phyloP scores from a whole-genome alignment of 1,140 invertebrate genomes.

The Fopius arisanus region DNA sequence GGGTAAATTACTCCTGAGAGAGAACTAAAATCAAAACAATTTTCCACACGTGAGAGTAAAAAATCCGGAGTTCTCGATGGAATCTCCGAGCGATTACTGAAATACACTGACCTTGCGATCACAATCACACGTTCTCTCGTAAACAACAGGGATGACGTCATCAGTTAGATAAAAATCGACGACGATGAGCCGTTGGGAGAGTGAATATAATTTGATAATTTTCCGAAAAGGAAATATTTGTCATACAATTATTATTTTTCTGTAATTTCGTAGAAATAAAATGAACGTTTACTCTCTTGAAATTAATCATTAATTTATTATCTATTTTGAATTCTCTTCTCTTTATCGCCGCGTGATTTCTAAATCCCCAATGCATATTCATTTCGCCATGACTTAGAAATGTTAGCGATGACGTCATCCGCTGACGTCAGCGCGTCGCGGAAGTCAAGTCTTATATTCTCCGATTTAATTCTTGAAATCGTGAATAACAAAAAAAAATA shows the following conservation, averaged over 20 bases:
- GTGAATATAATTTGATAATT: background rate
- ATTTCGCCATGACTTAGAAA: slow-evolving; percentile 24
- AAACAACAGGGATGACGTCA: slow-evolving; percentile 12
- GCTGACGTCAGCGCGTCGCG: slow-evolving; percentile 43
- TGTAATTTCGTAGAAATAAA: background rate
- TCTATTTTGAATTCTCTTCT: too few relatives aligned
- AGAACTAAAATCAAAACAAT: slow-evolving; percentile 46
- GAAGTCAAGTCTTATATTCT: slow-evolving; percentile 6
- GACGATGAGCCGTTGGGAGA: background rate
- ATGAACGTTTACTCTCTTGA: background rate
- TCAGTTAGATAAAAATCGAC: background rate
- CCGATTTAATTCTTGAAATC: background rate
- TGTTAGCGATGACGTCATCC: slow-evolving; percentile 42
- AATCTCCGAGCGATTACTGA: background rate
- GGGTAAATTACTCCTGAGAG: slow-evolving; percentile 47
- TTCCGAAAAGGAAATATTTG: too few relatives aligned
- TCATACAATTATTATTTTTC: too few relatives aligned
- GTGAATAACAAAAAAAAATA: too few relatives aligned
- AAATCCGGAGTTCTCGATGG: background rate
- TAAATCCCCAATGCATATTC: background rate
- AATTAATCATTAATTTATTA: too few relatives aligned
- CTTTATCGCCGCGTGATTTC: background rate
- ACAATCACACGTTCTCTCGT: slow-evolving; percentile 3
- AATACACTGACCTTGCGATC: background rate
- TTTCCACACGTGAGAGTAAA: too few relatives aligned